phyloP scores from a whole-genome alignment of 2,888 invertebrate species.

The Sclerodermus sp. region DNA sequence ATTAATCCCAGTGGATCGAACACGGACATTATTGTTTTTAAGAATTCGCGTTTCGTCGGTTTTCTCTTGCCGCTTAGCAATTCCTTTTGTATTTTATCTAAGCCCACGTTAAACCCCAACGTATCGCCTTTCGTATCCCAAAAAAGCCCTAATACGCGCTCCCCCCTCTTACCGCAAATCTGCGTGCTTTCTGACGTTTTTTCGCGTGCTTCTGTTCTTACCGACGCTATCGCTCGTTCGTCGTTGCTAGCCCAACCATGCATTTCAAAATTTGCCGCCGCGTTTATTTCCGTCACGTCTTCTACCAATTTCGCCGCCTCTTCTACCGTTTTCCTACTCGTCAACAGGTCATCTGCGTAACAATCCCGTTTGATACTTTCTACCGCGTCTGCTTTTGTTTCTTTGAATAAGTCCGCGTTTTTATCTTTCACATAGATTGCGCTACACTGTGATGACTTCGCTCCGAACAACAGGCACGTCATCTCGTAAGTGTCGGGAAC shows the following conservation, averaged over 20 bases:
- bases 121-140: conserved; percentile 18
- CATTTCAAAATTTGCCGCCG: conserved; percentile 20
- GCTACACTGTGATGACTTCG: conserved; percentile 30
- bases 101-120: conserved; percentile 19
- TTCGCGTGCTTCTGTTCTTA: conserved; percentile 1
- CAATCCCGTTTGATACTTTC: conserved; percentile 27
- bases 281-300: conserved; percentile 18
- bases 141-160: conserved; percentile 24
- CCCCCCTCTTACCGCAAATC: neutral
- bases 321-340: conserved; percentile 24
- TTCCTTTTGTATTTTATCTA: conserved; percentile 15
- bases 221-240: neutral
- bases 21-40: conserved; percentile 25
- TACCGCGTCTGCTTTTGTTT: conserved; percentile 22
- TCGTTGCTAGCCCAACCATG: conserved; percentile 20
- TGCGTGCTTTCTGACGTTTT: neutral
- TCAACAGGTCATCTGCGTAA: conserved; percentile 38
- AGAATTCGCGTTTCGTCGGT: conserved; percentile 27
- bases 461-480: conserved; percentile 32
- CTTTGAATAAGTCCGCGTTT: conserved; percentile 24
- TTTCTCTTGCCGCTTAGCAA: conserved; percentile 9
- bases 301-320: conserved; percentile 19
- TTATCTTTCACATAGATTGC: conserved; percentile 31
- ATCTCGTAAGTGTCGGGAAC: conserved; percentile 22
- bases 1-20: conserved; percentile 36